Conservation (phyloP, 2,797 vertebrate species). For the Hydrocynus forskahlii region DNA sequence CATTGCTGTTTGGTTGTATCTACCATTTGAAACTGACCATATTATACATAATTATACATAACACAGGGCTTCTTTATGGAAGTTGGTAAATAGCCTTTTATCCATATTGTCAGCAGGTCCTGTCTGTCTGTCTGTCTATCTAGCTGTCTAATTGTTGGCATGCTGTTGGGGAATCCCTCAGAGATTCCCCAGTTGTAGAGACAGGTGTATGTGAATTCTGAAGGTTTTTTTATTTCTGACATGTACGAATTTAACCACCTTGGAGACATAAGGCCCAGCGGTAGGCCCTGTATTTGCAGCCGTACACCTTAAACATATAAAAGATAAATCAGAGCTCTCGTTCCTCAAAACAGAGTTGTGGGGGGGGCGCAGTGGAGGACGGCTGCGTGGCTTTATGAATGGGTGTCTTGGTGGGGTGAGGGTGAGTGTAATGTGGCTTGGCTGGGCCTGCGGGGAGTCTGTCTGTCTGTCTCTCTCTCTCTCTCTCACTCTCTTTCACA, state of each 20-base stretch:
- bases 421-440: constrained; percentile 16
- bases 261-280: constrained; percentile 1
- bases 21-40: no score
- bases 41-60: no score
- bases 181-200: not conserved
- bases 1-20: no score
- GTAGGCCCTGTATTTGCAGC: constrained; percentile 6
- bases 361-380: not conserved
- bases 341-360: constrained; percentile 5
- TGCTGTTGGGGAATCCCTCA: not conserved
- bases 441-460: constrained; percentile 18
- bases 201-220: not conserved
- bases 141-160: not conserved
- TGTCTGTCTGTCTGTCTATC: not conserved
- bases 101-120: no score
- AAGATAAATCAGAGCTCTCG: constrained; percentile 1
- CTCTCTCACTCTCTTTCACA: constrained; percentile 19
- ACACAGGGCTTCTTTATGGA: no score
- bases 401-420: not conserved
- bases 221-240: not conserved
- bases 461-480: constrained; percentile 14
- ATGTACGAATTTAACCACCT: not conserved
- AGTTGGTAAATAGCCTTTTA: no score
- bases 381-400: constrained; percentile 13
- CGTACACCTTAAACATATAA: constrained; percentile 3